A percentile compares a stretch with the other conserved stretches of the same genome.
phyloP scores from a whole-genome alignment of 2,113 vertebrate genomes.

The Himantopus leucocephalus region DNA sequence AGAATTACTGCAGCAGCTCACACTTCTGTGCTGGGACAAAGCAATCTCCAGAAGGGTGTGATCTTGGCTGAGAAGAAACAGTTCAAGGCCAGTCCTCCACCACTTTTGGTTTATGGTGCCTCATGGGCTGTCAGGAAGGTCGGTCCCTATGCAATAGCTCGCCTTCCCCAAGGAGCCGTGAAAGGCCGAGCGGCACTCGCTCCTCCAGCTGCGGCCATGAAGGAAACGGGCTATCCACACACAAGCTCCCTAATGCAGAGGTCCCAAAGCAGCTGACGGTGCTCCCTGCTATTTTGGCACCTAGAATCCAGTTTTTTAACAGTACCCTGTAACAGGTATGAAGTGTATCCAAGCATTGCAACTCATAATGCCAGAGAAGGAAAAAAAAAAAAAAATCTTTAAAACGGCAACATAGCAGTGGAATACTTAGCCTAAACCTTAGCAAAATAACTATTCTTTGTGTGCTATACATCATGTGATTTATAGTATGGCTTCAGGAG shows the following conservation, averaged over 20 bases:
- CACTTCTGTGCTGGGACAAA: slow-evolving; percentile 46
- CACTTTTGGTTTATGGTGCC: slow-evolving; percentile 11
- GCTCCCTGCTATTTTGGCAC: neutral
- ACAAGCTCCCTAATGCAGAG: neutral
- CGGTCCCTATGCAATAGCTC: neutral
- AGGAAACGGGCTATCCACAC: neutral
- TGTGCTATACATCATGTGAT: neutral
- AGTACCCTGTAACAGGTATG: neutral
- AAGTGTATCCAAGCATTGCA: neutral
- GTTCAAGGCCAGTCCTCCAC: neutral
- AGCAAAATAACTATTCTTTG: slow-evolving; percentile 1
- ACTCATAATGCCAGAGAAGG: neutral
- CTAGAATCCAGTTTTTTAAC: neutral
- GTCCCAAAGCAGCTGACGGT: neutral
- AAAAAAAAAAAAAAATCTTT: neutral
- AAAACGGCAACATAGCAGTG: neutral
- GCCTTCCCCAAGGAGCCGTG: neutral
- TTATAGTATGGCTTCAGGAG: neutral
- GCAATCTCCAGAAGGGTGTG: slow-evolving; percentile 48
- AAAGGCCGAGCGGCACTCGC: neutral
- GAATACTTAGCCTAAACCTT: neutral
- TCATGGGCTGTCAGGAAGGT: neutral
- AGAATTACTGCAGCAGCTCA: slow-evolving; percentile 46
- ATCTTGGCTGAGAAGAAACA: slow-evolving; percentile 23
- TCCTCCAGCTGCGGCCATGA: neutral